These are phyloP conservation scores for Margarornis squamiger DNA, from an alignment of 2,797 vertebrate species.

Conservation along the genomic window DNA sequence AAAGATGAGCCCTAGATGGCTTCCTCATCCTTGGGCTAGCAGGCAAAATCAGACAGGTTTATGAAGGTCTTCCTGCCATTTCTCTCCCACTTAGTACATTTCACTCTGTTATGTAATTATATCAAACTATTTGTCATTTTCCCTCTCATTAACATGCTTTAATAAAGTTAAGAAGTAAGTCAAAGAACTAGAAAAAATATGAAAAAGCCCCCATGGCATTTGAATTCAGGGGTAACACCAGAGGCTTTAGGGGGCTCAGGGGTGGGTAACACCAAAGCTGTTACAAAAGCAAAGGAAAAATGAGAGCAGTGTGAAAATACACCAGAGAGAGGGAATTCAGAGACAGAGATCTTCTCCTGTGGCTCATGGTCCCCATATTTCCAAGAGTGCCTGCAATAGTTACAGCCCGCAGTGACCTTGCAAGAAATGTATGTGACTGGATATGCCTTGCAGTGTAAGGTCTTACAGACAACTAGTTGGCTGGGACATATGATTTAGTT, in stretches of 20 bases:
- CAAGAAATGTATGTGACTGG: not conserved
- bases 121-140: not conserved
- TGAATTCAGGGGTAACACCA: not conserved
- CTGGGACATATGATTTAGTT: not conserved
- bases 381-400: not conserved
- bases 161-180: not conserved
- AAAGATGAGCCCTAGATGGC: not conserved
- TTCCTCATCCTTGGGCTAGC: not conserved
- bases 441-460: not conserved
- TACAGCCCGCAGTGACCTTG: not conserved
- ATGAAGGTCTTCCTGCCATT: not conserved
- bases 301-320: not conserved
- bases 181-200: not conserved
- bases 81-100: not conserved
- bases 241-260: not conserved
- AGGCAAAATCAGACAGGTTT: not conserved
- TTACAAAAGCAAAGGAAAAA: not conserved
- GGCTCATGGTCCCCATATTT: not conserved
- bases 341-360: not conserved
- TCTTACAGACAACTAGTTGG: not conserved
- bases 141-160: not conserved
- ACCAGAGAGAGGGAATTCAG: not conserved
- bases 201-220: accelerated
- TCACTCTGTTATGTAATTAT: not conserved
- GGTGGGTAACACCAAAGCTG: not conserved